Conservation (phyloP, 2,888 invertebrate genomes). For the Oegoconia quadripuncta region DNA sequence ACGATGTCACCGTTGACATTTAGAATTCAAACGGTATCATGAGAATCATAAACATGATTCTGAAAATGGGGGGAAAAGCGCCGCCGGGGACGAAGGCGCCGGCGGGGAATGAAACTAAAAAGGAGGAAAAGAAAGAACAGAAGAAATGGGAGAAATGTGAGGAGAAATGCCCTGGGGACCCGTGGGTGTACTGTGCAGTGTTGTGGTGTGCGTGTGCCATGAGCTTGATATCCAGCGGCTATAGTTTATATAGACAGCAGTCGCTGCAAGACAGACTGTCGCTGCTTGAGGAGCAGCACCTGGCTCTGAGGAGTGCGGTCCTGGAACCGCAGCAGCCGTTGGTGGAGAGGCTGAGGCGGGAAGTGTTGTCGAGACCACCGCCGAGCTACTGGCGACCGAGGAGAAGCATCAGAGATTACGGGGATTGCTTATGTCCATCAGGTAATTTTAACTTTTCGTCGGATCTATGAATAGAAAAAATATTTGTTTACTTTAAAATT, state of each 20-base stretch:
- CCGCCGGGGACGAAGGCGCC: slow-evolving; percentile 37
- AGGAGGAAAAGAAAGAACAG: slow-evolving; percentile 36
- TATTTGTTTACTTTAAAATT: too few species aligned
- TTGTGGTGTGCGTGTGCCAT: slow-evolving; percentile 83
- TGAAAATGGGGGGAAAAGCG: slow-evolving; percentile 64
- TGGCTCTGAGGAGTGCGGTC: slow-evolving; percentile 71
- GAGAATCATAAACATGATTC: slow-evolving; percentile 55
- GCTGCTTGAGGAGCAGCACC: slow-evolving; percentile 77
- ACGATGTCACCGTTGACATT: slow-evolving; percentile 26
- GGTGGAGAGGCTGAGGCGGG: slow-evolving; percentile 76
- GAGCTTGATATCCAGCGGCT: slow-evolving; percentile 81
- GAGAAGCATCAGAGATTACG: slow-evolving; percentile 77
- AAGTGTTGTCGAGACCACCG: slow-evolving; percentile 62
- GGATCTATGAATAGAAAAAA: too few species aligned
- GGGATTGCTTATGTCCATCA: slow-evolving; percentile 86
- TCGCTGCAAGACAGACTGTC: slow-evolving; percentile 72
- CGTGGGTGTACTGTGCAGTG: slow-evolving; percentile 71
- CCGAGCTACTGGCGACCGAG: slow-evolving; percentile 51
- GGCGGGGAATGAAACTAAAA: slow-evolving; percentile 21
- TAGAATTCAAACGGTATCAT: slow-evolving; percentile 26
- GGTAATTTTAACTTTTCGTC: slow-evolving; percentile 57
- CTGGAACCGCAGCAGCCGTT: slow-evolving; percentile 74
- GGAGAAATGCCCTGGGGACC: slow-evolving; percentile 57
- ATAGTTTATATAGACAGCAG: slow-evolving; percentile 79
- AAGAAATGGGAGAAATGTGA: slow-evolving; percentile 60